A percentile compares a stretch with the other conserved stretches of the same genome.
These are phyloP conservation scores for Thaumetopoea pityocampa DNA, from an alignment of 1,140 invertebrate species.

Conservation along the genomic window DNA sequence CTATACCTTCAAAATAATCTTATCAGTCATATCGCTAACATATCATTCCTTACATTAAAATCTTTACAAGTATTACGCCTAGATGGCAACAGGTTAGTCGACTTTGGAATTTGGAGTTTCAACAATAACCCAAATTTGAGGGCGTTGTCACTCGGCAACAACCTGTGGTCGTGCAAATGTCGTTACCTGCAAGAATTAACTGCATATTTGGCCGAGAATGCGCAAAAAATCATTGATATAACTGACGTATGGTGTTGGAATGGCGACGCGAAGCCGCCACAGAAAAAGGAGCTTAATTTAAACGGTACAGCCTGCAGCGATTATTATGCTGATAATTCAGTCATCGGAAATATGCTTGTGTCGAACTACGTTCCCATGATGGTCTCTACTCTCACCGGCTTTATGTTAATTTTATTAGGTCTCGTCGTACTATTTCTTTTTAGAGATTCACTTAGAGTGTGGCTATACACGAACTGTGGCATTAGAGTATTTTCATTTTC, in stretches of 20 bases:
- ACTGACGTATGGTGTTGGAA: constrained; percentile 88
- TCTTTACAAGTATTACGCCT: constrained; percentile 88
- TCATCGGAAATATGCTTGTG: constrained; percentile 88
- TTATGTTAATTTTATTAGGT: constrained; percentile 83
- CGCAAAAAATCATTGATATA: constrained; percentile 86
- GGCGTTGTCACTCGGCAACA: constrained; percentile 85
- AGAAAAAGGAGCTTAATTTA: constrained; percentile 85
- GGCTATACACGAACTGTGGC: constrained; percentile 92
- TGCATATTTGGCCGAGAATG: constrained; percentile 88
- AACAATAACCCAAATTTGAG: constrained; percentile 82
- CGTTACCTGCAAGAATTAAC: constrained; percentile 91
- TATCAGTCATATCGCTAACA: constrained; percentile 86
- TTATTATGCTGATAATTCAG: constrained; percentile 87
- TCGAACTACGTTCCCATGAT: constrained; percentile 91
- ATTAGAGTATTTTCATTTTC: constrained; percentile 84
- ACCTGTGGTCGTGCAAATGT: constrained; percentile 93
- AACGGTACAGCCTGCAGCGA: constrained; percentile 90
- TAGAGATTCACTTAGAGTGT: constrained; percentile 88
- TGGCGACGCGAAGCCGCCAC: constrained; percentile 82
- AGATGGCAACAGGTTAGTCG: constrained; percentile 89
- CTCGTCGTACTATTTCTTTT: constrained; percentile 88
- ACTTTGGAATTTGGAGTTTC: constrained; percentile 90
- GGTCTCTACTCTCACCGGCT: constrained; percentile 84
- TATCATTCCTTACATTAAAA: constrained; percentile 85
- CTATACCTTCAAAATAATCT: constrained; percentile 92